Conservation (phyloP, 1,140 invertebrate species). For the Potamilus streckersoni region DNA sequence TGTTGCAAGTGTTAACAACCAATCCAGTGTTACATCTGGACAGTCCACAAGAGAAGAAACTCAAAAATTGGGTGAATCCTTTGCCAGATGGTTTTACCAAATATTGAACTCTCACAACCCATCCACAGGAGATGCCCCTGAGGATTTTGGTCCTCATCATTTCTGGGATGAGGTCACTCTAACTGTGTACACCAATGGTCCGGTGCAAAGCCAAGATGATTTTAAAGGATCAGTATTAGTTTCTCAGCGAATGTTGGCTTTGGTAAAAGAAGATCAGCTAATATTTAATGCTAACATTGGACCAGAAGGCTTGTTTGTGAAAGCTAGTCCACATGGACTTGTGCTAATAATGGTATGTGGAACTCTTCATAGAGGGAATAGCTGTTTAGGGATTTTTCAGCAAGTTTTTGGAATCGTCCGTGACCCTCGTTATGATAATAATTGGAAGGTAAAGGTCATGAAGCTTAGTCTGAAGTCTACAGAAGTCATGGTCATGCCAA, state of each 20-base stretch:
- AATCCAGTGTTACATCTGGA: neutral
- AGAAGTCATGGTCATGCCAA: constrained; percentile 33
- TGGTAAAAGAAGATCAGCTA: constrained; percentile 68
- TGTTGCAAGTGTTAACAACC: too few relatives aligned
- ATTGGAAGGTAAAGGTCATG: constrained; percentile 75
- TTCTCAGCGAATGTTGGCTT: constrained; percentile 61
- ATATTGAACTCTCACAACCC: constrained; percentile 70
- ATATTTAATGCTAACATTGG: constrained; percentile 75
- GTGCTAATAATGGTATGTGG: constrained; percentile 74
- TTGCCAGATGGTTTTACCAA: constrained; percentile 75
- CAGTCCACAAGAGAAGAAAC: constrained; percentile 39
- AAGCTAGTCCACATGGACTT: constrained; percentile 74
- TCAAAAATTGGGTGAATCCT: constrained; percentile 70
- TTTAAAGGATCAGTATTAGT: constrained; percentile 51
- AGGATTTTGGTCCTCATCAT: constrained; percentile 69
- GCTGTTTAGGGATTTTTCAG: constrained; percentile 75
- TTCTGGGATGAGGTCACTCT: constrained; percentile 72
- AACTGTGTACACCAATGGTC: constrained; percentile 42
- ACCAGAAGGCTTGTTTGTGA: constrained; percentile 71
- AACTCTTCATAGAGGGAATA: constrained; percentile 71
- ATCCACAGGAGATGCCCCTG: constrained; percentile 27
- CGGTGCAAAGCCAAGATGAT: constrained; percentile 35
- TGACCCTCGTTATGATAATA: constrained; percentile 73
- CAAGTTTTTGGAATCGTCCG: constrained; percentile 74
- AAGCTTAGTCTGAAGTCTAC: constrained; percentile 40